Evolutionary conservation across 1,140 invertebrate genomes (phyloP).

Genomic region (Trachymyrmex cornetzi): DNA sequence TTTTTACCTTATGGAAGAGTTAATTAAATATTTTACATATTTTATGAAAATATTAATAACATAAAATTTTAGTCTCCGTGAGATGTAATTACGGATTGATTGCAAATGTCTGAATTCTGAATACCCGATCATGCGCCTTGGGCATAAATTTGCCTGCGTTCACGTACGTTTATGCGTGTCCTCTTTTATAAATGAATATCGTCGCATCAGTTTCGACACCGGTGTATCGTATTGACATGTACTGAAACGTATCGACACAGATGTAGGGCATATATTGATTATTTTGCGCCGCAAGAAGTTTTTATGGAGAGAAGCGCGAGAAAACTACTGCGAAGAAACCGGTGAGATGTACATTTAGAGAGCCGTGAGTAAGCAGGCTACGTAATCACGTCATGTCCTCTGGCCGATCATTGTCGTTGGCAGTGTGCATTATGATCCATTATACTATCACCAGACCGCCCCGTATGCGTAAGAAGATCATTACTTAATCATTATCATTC

Average conservation of each 20-base stretch:
- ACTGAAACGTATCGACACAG: conserved; percentile 17
- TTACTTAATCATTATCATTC: conserved; percentile 36
- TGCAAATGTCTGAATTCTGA: neutral
- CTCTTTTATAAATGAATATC: conserved; percentile 27
- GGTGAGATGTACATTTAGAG: neutral
- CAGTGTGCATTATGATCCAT: conserved; percentile 40
- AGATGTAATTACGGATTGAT: neutral
- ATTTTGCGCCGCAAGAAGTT: conserved; percentile 14
- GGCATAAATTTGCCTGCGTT: neutral
- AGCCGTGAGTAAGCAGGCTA: conserved; percentile 16
- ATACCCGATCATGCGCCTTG: neutral
- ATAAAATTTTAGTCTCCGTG: conserved; percentile 7
- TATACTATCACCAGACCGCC: conserved; percentile 2
- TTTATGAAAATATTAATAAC: conserved; percentile 1
- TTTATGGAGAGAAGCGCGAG: conserved; percentile 19
- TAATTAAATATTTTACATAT: conserved; percentile 21
- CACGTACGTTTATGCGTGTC: neutral
- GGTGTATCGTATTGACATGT: conserved; percentile 24
- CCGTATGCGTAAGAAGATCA: conserved; percentile 22
- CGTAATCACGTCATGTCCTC: conserved; percentile 21
- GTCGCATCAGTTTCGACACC: conserved; percentile 4
- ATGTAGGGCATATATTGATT: conserved; percentile 19
- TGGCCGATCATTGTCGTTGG: conserved; percentile 19
- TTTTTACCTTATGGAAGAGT: neutral
- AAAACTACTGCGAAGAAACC: neutral